Percentiles rank a stretch among this genome's conserved stretches.
These are phyloP conservation scores for Acleris laterana DNA, from an alignment of 2,888 invertebrate species.

Conservation along the genomic window DNA sequence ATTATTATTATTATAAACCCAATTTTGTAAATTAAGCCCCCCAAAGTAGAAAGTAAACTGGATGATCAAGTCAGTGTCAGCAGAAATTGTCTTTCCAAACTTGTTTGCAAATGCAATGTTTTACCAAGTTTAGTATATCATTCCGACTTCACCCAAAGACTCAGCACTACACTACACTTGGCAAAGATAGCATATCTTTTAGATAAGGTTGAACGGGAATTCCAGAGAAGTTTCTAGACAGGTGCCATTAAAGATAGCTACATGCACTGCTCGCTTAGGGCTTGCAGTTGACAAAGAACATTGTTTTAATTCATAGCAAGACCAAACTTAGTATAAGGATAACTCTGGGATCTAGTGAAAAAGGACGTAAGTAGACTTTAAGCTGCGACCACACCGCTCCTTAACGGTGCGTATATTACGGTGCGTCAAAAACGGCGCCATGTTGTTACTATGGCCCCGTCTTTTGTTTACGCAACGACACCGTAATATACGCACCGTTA, in stretches of 20 bases:
- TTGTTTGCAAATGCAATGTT: not conserved
- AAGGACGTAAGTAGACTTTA: no score
- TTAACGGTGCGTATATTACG: no score
- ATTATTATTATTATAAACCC: no score
- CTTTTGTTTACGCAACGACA: no score
- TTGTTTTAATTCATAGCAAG: conserved; percentile 6
- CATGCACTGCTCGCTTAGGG: conserved; percentile 20
- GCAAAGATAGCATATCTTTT: conserved; percentile 17
- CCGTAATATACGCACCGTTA: no score
- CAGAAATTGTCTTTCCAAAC: not conserved
- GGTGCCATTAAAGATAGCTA: conserved; percentile 33
- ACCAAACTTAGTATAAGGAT: not conserved
- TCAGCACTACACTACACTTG: not conserved
- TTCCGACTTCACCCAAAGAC: not conserved
- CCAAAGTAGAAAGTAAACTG: not conserved
- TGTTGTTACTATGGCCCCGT: no score
- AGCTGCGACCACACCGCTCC: no score
- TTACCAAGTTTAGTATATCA: not conserved
- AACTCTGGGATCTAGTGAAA: no score
- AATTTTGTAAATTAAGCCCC: no score
- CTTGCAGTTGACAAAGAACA: conserved; percentile 19
- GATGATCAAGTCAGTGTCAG: not conserved
- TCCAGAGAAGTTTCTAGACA: conserved; percentile 31
- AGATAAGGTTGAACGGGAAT: conserved; percentile 28
- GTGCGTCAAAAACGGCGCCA: no score